phyloP scores from a whole-genome alignment of 2,797 vertebrate genomes.

The Oreochromis mossambicus region DNA sequence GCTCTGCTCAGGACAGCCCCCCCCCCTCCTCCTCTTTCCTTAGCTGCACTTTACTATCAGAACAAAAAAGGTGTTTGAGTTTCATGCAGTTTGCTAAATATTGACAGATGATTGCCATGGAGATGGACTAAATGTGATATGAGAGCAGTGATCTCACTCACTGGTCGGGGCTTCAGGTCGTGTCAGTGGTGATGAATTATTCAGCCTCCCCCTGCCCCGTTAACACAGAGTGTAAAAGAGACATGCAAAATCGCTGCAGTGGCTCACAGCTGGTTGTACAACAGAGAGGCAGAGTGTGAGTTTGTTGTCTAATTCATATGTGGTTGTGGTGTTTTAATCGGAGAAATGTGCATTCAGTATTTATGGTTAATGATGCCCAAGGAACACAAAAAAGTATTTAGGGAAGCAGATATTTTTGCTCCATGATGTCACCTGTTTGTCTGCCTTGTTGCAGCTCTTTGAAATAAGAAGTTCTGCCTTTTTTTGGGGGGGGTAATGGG shows the following conservation, averaged over 20 bases:
- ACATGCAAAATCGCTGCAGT: background rate
- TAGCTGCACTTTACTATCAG: background rate
- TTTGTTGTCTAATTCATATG: background rate
- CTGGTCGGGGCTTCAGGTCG: background rate
- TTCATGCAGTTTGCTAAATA: background rate
- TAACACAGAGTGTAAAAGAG: background rate
- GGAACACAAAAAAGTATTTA: background rate
- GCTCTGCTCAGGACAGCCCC: background rate
- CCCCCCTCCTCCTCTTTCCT: background rate
- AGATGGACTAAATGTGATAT: background rate
- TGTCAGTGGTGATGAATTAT: slow-evolving; percentile 28
- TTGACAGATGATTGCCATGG: background rate
- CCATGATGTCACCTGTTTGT: background rate
- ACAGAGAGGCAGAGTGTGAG: background rate
- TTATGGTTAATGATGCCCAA: background rate
- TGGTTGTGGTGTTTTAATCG: background rate
- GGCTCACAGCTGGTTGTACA: background rate
- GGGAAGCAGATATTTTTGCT: background rate
- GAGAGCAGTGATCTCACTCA: background rate
- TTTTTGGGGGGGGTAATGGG: background rate
- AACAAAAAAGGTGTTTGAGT: background rate
- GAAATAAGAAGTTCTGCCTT: background rate
- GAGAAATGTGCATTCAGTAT: background rate
- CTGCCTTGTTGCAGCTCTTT: background rate
- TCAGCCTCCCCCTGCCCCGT: slow-evolving; percentile 7